phyloP scores from a whole-genome alignment of 2,113 vertebrate species.

The Coptodon bakossiorum region DNA sequence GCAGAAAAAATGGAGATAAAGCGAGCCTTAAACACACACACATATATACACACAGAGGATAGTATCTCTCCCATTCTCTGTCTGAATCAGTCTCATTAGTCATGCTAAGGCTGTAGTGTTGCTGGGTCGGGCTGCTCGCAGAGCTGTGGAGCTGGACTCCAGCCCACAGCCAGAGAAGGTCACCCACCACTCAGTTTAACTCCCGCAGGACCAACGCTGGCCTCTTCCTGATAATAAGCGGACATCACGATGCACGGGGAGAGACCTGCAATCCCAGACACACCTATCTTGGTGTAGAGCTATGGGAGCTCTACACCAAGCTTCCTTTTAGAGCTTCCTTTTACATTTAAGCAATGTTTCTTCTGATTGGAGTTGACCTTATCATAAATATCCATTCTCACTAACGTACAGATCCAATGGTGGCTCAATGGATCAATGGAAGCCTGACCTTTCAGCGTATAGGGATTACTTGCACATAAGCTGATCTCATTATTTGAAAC shows the following conservation, averaged over 20 bases:
- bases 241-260: background rate
- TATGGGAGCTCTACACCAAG: background rate
- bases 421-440: background rate
- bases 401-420: background rate
- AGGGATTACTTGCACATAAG: background rate
- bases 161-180: slow-evolving; percentile 52
- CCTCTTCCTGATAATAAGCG: slow-evolving; percentile 18
- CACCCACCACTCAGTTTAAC: slow-evolving; percentile 44
- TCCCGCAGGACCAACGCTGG: slow-evolving; percentile 14
- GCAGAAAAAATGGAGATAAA: slow-evolving; percentile 12
- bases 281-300: background rate
- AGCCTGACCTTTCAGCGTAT: background rate
- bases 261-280: background rate
- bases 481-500: background rate
- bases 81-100: slow-evolving; percentile 60
- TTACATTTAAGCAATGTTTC: background rate
- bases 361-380: background rate
- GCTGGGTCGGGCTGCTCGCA: slow-evolving; percentile 33
- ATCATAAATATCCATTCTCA: background rate
- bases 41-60: slow-evolving; percentile 3
- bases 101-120: slow-evolving; percentile 42
- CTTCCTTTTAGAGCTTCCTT: background rate
- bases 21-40: background rate
- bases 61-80: slow-evolving; percentile 17
- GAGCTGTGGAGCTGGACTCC: slow-evolving; percentile 49